Percentiles rank a stretch among this genome's conserved stretches.
Evolutionary conservation across 2,113 vertebrate species (phyloP).

Genomic region (Myiozetetes cayanensis): DNA sequence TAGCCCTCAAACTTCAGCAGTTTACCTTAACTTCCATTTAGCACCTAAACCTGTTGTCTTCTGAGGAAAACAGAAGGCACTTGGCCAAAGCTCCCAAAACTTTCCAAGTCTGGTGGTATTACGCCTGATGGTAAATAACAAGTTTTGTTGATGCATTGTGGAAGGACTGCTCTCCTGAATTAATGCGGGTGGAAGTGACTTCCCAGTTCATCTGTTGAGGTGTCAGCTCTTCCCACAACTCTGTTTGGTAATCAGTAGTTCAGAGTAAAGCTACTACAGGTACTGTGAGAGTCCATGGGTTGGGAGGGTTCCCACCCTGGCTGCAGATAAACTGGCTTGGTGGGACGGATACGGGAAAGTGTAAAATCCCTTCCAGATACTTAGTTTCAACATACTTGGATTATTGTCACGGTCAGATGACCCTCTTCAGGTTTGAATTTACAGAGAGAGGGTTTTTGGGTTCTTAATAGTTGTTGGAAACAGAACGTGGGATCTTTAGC

Average conservation of each 20-base stretch:
- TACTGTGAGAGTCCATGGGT: not conserved
- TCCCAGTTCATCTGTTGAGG: not conserved
- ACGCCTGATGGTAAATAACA: not conserved
- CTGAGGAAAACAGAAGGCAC: not conserved
- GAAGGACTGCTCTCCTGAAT: not conserved
- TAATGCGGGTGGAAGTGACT: not conserved
- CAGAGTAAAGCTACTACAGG: not conserved
- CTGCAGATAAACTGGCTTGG: not conserved
- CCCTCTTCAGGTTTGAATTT: constrained; percentile 1
- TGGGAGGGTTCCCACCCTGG: not conserved
- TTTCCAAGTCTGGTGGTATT: not conserved
- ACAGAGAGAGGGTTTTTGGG: not conserved
- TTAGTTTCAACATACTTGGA: not conserved
- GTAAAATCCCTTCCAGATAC: not conserved
- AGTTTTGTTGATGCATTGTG: not conserved
- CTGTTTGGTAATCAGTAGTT: not conserved
- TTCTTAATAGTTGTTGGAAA: not conserved
- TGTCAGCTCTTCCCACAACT: not conserved
- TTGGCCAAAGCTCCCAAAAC: not conserved
- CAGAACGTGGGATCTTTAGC: not conserved
- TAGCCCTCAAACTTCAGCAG: not conserved
- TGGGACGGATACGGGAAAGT: not conserved
- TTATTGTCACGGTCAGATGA: not conserved
- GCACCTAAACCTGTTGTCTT: not conserved
- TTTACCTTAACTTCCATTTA: not conserved